These are phyloP conservation scores for Cremastinae sp. DNA, from an alignment of 2,888 invertebrate genomes.

Conservation along the genomic window DNA sequence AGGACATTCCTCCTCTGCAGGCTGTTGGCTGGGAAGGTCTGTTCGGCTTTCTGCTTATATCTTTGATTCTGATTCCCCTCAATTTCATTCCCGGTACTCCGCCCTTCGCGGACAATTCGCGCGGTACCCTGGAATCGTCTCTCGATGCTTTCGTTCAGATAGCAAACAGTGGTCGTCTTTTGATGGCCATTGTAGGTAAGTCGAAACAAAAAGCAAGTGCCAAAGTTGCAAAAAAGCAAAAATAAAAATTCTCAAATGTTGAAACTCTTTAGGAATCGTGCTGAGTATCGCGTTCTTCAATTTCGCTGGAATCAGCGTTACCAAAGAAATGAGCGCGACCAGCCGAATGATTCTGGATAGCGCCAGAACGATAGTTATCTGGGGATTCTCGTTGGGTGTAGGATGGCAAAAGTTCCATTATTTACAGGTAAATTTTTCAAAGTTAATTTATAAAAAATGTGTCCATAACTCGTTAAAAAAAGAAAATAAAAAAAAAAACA, in stretches of 20 bases:
- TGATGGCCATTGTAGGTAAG: constrained; percentile 86
- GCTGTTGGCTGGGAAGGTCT: constrained; percentile 97
- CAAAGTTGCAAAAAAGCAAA: not conserved
- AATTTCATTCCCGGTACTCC: constrained; percentile 89
- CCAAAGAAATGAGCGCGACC: constrained; percentile 96
- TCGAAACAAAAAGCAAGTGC: constrained; percentile 16
- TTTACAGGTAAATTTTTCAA: constrained; percentile 75
- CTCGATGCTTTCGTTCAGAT: constrained; percentile 93
- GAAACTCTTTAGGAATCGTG: constrained; percentile 85
- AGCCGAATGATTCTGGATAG: constrained; percentile 95
- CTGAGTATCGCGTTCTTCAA: constrained; percentile 96
- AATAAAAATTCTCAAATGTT: constrained; percentile 18
- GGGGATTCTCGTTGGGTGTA: constrained; percentile 89
- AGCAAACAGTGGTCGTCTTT: constrained; percentile 84
- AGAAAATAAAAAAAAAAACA: not conserved
- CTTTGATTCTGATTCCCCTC: constrained; percentile 87
- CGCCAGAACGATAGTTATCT: constrained; percentile 94
- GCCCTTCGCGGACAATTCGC: constrained; percentile 89
- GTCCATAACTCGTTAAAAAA: not conserved
- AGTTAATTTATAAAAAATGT: not conserved
- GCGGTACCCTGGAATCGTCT: constrained; percentile 90
- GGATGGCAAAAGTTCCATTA: constrained; percentile 91
- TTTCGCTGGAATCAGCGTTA: constrained; percentile 94
- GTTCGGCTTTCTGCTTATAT: constrained; percentile 86
- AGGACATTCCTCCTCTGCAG: constrained; percentile 93